phyloP scores from a whole-genome alignment of 92 coral and sea anemone species.

The Umimayanthus kanabou region DNA sequence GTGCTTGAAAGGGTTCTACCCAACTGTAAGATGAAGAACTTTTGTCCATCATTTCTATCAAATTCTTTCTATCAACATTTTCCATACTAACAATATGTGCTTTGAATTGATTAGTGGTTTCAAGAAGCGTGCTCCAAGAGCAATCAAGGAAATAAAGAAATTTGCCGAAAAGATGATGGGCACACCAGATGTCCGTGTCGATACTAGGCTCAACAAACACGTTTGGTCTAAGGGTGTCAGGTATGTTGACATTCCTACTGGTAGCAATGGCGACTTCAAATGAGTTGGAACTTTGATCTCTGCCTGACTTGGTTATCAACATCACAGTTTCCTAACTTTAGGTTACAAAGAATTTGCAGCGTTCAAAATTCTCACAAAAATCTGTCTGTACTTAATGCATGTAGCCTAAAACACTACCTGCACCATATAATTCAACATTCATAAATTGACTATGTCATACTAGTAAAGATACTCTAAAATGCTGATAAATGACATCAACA shows the following conservation, averaged over 20 bases:
- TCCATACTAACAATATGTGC: too few relatives aligned
- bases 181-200: slow-evolving; percentile 97
- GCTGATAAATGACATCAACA: too few relatives aligned
- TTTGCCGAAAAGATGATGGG: slow-evolving; percentile 99
- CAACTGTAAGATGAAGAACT: too few relatives aligned
- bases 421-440: too few relatives aligned
- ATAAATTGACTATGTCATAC: too few relatives aligned
- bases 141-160: slow-evolving; percentile 90
- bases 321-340: neutral
- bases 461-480: too few relatives aligned
- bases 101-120: slow-evolving; percentile 74
- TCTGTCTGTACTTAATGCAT: too few relatives aligned
- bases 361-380: too few relatives aligned
- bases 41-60: neutral
- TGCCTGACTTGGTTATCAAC: neutral
- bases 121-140: slow-evolving; percentile 98
- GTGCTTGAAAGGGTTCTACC: too few relatives aligned
- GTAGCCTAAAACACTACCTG: too few relatives aligned
- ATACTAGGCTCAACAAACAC: slow-evolving; percentile 93
- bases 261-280: neutral
- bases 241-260: slow-evolving; percentile 40
- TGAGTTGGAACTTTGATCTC: neutral
- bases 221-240: slow-evolving; percentile 97
- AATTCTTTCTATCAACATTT: too few relatives aligned
- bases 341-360: too few relatives aligned